Evolutionary conservation across 1,140 invertebrate genomes (phyloP).

Genomic region (Phenacoccus solenopsis): DNA sequence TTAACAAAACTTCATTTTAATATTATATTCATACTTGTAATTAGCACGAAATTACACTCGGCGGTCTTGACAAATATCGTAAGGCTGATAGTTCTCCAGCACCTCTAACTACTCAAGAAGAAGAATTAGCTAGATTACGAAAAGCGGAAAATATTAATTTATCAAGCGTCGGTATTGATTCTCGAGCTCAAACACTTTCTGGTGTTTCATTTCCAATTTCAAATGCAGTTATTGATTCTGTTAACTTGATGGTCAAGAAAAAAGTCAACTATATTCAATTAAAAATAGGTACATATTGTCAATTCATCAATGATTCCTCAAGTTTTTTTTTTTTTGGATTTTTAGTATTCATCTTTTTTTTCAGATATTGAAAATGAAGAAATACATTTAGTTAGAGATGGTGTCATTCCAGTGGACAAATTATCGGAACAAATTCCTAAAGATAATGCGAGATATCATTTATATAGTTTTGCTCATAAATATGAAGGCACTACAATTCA

Average conservation of each 20-base stretch:
- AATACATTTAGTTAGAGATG: constrained; percentile 24
- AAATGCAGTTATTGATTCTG: constrained; percentile 40
- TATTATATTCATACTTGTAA: constrained; percentile 24
- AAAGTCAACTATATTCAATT: constrained; percentile 54
- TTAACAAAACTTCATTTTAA: not conserved
- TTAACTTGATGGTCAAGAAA: constrained; percentile 39
- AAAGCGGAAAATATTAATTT: constrained; percentile 42
- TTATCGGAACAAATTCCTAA: constrained; percentile 64
- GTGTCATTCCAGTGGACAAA: constrained; percentile 31
- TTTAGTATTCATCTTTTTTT: constrained; percentile 4
- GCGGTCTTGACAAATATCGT: constrained; percentile 69
- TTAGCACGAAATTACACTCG: constrained; percentile 65
- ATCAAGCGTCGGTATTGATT: constrained; percentile 55
- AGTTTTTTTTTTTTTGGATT: not conserved
- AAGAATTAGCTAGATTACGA: constrained; percentile 70
- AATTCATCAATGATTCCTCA: not conserved
- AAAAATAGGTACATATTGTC: constrained; percentile 44
- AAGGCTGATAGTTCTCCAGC: constrained; percentile 64
- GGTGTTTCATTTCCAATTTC: constrained; percentile 84
- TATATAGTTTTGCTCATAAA: constrained; percentile 81
- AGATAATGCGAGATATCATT: constrained; percentile 78
- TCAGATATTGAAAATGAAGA: constrained; percentile 26
- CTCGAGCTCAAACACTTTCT: constrained; percentile 78
- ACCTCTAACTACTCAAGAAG: constrained; percentile 77
- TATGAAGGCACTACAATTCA: constrained; percentile 83